These are phyloP conservation scores for Melanotaenia trifasciata DNA, from an alignment of 2,797 vertebrate species.

Conservation along the genomic window DNA sequence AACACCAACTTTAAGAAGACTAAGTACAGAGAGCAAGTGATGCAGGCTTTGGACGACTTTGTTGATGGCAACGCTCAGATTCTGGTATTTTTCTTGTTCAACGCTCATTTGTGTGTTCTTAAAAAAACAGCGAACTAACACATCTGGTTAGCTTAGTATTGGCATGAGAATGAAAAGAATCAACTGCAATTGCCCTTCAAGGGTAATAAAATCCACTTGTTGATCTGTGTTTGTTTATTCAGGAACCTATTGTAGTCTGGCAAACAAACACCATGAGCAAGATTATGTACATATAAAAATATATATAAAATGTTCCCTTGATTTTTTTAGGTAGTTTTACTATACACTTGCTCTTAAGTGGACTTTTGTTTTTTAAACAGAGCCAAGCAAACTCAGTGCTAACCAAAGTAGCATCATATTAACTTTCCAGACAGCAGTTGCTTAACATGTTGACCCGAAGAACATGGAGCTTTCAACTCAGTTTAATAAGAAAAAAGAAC, in stretches of 20 bases:
- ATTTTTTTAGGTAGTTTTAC: not conserved
- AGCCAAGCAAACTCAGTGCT: not conserved
- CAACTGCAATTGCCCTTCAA: accelerated
- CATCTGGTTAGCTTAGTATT: not conserved
- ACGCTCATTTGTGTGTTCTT: not conserved
- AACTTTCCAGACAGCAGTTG: not conserved
- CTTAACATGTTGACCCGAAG: not conserved
- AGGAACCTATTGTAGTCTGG: not conserved
- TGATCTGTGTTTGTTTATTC: not conserved
- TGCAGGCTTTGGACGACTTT: constrained; percentile 83
- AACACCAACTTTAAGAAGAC: constrained; percentile 88
- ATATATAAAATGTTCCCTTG: not conserved
- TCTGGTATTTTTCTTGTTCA: constrained; percentile 70
- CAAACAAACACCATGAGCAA: not conserved
- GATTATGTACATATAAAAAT: not conserved
- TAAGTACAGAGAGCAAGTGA: constrained; percentile 83
- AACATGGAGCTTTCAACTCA: not conserved
- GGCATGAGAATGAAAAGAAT: not conserved
- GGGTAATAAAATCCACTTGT: not conserved
- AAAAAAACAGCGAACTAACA: not conserved
- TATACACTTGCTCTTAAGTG: not conserved
- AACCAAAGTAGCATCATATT: constrained; percentile 1
- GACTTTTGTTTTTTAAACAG: not conserved
- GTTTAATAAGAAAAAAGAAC: not conserved
- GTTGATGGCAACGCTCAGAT: constrained; percentile 80